Percentiles rank a stretch among this genome's conserved stretches.
These are phyloP conservation scores for Agelas oroides DNA, from an alignment of 37 sponge, comb jelly and placozoan species.

Conservation along the genomic window DNA sequence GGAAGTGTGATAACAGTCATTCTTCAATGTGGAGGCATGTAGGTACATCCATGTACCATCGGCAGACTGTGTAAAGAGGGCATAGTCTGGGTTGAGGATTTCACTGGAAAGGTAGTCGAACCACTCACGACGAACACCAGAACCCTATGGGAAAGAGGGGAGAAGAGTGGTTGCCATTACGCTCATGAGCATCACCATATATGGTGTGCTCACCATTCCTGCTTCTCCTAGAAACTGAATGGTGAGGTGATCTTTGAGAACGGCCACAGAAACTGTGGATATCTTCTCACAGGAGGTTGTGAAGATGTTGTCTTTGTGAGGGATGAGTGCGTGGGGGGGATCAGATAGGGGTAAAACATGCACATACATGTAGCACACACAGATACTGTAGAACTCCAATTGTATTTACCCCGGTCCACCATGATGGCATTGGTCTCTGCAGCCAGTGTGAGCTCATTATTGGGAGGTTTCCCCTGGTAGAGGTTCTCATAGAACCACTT, in stretches of 20 bases:
- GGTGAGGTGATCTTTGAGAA: slow-evolving; percentile 60
- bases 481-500: slow-evolving; percentile 99
- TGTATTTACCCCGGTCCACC: slow-evolving; percentile 80
- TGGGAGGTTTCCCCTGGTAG: slow-evolving; percentile 57
- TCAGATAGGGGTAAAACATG: too few relatives aligned
- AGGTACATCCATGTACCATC: slow-evolving; percentile 77
- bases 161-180: neutral
- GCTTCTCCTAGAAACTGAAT: slow-evolving; percentile 88
- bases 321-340: neutral
- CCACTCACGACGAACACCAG: slow-evolving; percentile 94
- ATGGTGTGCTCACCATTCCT: slow-evolving; percentile 78
- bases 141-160: slow-evolving; percentile 28
- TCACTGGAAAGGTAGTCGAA: slow-evolving; percentile 91
- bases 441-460: slow-evolving; percentile 40
- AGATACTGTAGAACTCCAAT: neutral
- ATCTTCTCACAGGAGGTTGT: slow-evolving; percentile 72
- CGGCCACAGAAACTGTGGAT: slow-evolving; percentile 10
- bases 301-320: slow-evolving; percentile 69
- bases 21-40: too few relatives aligned
- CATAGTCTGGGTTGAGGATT: slow-evolving; percentile 96
- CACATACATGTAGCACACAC: too few relatives aligned
- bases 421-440: slow-evolving; percentile 42
- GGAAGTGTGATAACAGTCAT: too few relatives aligned
- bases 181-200: neutral
- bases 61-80: slow-evolving; percentile 94